These are phyloP conservation scores for Centropus unirufus DNA, from an alignment of 2,113 vertebrate species.

Conservation along the genomic window DNA sequence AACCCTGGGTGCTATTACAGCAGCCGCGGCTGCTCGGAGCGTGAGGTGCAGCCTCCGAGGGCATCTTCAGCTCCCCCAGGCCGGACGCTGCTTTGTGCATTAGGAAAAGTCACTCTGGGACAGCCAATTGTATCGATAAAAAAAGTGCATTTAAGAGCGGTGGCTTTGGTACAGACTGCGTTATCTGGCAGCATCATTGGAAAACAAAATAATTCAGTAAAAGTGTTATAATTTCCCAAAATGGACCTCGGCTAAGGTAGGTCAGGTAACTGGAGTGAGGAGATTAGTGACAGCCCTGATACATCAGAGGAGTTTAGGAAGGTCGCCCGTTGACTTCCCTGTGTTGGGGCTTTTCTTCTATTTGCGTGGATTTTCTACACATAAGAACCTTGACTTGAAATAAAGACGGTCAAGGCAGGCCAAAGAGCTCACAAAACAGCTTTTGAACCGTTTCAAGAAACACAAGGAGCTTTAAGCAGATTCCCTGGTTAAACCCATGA, in stretches of 20 bases:
- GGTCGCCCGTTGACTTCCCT: not conserved
- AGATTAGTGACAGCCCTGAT: not conserved
- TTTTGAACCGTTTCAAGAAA: not conserved
- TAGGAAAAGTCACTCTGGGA: rapidly evolving
- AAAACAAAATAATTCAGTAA: not conserved
- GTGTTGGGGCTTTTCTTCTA: rapidly evolving
- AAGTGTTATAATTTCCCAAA: rapidly evolving
- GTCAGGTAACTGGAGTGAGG: not conserved
- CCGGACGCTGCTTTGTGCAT: not conserved
- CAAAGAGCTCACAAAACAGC: not conserved
- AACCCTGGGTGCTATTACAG: rapidly evolving
- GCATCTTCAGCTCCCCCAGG: no score
- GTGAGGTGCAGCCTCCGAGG: not conserved
- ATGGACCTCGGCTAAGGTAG: rapidly evolving
- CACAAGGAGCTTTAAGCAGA: not conserved
- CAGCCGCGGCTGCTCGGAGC: rapidly evolving
- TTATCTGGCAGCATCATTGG: rapidly evolving
- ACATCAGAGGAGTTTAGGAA: not conserved
- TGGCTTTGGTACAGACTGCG: not conserved
- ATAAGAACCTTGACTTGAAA: not conserved
- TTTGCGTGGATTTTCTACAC: not conserved
- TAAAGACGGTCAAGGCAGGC: not conserved
- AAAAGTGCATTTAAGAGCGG: rapidly evolving
- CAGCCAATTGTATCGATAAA: rapidly evolving
- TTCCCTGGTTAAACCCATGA: not conserved